These are phyloP conservation scores for Pseudorectes ferrugineus DNA, from an alignment of 2,113 vertebrate genomes.

Conservation along the genomic window DNA sequence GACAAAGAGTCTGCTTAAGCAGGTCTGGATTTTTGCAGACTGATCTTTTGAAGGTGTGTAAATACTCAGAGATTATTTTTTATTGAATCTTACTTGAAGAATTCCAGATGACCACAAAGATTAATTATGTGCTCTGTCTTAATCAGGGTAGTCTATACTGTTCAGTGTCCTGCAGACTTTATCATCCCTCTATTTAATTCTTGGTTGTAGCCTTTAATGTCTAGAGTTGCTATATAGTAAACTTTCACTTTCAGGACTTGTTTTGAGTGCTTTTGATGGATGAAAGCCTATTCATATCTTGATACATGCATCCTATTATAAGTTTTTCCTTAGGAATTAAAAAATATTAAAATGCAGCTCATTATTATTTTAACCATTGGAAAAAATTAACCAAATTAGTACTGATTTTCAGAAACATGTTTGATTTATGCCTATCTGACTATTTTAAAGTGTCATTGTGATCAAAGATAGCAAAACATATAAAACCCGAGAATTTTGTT, in stretches of 20 bases:
- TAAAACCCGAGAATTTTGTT: not conserved
- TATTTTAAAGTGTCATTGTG: not conserved
- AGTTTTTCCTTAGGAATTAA: not conserved
- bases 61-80: not conserved
- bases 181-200: not conserved
- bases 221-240: not conserved
- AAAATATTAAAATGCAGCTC: not conserved
- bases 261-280: not conserved
- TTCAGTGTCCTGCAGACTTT: not conserved
- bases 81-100: not conserved
- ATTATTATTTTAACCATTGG: not conserved
- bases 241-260: not conserved
- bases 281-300: not conserved
- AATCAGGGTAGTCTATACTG: not conserved
- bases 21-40: not conserved
- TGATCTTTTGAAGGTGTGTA: not conserved
- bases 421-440: not conserved
- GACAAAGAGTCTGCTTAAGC: not conserved
- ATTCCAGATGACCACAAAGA: not conserved
- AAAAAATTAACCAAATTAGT: not conserved
- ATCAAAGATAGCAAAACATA: not conserved
- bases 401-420: not conserved
- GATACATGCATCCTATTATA: not conserved
- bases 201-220: not conserved
- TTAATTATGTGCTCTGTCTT: not conserved